A percentile compares a stretch with the other conserved stretches of the same genome.
Conservation (phyloP, 2,113 vertebrate species). For the Lophura nycthemera region DNA sequence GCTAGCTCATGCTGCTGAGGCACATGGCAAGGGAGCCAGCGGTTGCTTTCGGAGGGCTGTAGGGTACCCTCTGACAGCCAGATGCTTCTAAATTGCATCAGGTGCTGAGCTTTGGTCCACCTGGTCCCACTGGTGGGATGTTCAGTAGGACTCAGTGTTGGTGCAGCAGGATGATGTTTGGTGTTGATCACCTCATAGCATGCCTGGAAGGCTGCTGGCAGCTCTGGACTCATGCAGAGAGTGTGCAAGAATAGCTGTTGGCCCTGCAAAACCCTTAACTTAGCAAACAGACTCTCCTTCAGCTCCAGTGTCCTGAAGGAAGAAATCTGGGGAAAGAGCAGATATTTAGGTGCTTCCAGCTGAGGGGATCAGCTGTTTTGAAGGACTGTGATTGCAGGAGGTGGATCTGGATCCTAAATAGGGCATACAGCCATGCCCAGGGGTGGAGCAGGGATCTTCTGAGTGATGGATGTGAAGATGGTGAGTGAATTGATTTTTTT, state of each 20-base stretch:
- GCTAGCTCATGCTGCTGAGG: constrained; percentile 6
- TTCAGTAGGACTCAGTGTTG: background rate
- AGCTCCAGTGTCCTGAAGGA: background rate
- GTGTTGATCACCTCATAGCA: background rate
- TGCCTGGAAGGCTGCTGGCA: too few relatives aligned
- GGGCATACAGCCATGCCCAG: background rate
- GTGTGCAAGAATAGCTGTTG: background rate
- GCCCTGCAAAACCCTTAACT: background rate
- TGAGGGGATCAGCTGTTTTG: background rate
- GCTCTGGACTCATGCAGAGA: background rate
- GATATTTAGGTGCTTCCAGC: background rate
- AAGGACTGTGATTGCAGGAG: background rate
- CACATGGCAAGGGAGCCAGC: background rate
- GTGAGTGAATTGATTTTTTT: background rate
- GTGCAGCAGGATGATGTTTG: background rate
- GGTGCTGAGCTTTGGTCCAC: background rate
- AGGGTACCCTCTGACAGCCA: background rate
- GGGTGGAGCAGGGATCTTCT: background rate
- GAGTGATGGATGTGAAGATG: background rate
- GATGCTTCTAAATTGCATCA: background rate
- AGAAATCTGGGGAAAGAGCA: background rate
- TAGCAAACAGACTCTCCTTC: background rate
- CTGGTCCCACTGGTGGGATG: background rate
- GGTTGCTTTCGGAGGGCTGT: background rate
- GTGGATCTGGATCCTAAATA: background rate